phyloP scores from a whole-genome alignment of 2,113 vertebrate genomes.

The Cyprinodon variegatus region DNA sequence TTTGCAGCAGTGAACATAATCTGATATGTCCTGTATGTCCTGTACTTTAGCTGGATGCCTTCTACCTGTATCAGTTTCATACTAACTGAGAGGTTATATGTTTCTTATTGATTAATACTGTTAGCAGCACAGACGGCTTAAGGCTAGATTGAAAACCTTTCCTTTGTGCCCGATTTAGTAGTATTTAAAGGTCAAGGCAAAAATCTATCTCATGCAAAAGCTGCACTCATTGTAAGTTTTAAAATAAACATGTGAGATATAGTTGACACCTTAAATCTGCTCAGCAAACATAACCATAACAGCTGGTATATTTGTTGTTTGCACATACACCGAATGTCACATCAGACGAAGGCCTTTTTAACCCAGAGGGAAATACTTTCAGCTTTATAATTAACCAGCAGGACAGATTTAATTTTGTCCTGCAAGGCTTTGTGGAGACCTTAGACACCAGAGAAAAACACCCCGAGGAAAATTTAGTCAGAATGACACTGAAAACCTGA shows the following conservation, averaged over 20 bases:
- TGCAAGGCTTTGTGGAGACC: conserved; percentile 11
- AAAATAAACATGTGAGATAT: background rate
- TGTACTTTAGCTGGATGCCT: conserved; percentile 25
- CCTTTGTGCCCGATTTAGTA: conserved; percentile 11
- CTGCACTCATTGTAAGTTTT: conserved; percentile 13
- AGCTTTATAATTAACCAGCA: conserved; percentile 23
- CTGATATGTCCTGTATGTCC: background rate
- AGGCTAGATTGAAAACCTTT: conserved; percentile 26
- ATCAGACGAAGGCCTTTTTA: conserved; percentile 12
- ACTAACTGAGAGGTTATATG: conserved; percentile 37
- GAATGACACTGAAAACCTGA: background rate
- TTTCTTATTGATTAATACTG: conserved; percentile 52
- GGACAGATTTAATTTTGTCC: conserved; percentile 10
- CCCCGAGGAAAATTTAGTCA: background rate
- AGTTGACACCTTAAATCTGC: background rate
- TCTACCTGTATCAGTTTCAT: conserved; percentile 29
- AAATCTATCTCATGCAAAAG: conserved; percentile 8
- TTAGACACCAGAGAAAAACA: conserved; percentile 7
- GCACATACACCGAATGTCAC: background rate
- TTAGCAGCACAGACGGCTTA: conserved; percentile 31
- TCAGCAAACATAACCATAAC: conserved; percentile 5
- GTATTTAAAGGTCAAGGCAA: conserved; percentile 54
- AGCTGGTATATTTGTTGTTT: conserved; percentile 2
- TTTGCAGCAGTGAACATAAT: conserved; percentile 10
- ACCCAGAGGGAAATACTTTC: conserved; percentile 16